Base-by-base conservation (phyloP, 2,888 invertebrate genomes). In the Dynastes tityus region DNA sequence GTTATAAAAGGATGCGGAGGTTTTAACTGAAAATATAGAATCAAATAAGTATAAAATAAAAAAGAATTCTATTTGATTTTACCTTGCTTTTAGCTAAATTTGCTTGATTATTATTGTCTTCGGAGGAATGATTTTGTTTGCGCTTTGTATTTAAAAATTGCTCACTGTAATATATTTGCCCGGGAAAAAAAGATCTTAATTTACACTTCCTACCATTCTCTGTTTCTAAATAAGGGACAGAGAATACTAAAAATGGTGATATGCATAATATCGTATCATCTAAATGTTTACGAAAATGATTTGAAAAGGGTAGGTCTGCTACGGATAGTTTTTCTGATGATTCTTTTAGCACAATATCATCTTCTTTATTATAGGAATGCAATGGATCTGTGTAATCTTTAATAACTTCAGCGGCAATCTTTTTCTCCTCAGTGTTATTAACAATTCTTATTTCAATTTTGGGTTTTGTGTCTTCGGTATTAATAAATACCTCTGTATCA, bases 171-270 rank as follows among this genome's bases (percentile, higher is more conserved):
- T 93, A 96, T 5, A 95, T 90, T 82, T 95, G 93, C 22, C 91
- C 89, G 0, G 95, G 94, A 82, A 96, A 96, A 86, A 93, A 95
- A 70, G 89, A 90, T 22, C 96, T 91, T 71, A 96, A 88, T 49
- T 91, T 89, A 84, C 96, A 97, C 82, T 93, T 93, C 63, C 94
- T 91, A 0, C 97, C 97, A 11, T 90, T 90, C 86, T 96, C 96
- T 0, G 97, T 95, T 89, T 97, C 97, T 81, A 98, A 88, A 89
- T 94, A 97, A 0, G 99, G 98, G 77, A 97, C 91, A 0, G 95
- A 93, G 84, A 96, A 95, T 78, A 93, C 93, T 11, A 98, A 90
- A 87, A 94, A 96, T 0, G 98, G 98, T 0, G 98, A 98, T 80
- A 96, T 93, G 0, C 96, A 96, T 2, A 97, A 88, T 68, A 94